Conservation (phyloP, 2,888 invertebrate species). For the Halocaridina rubra region DNA sequence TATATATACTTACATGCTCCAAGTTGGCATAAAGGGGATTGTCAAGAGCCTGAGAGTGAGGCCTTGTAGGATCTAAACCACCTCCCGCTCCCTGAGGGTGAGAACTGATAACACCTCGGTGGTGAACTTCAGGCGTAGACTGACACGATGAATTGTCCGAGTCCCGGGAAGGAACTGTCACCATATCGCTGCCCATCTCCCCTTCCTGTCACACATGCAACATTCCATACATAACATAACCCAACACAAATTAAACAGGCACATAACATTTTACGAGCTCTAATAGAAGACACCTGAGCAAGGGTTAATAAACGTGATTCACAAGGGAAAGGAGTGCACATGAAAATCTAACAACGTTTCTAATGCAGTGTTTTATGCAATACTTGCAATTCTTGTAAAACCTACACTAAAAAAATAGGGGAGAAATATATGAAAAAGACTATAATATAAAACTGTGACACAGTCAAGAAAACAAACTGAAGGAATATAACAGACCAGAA, state of each 20-base stretch:
- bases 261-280: background rate
- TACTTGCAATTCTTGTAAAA: too few species aligned
- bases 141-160: slow-evolving; percentile 55
- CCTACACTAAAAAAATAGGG: too few species aligned
- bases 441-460: too few species aligned
- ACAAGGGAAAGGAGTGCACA: background rate
- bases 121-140: slow-evolving; percentile 55
- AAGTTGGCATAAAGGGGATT: slow-evolving; percentile 63
- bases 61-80: slow-evolving; percentile 52
- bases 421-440: too few species aligned
- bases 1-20: slow-evolving; percentile 56
- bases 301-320: background rate
- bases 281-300: slow-evolving; percentile 1
- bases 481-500: too few species aligned
- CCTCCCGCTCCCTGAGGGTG: slow-evolving; percentile 59
- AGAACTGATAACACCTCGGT: slow-evolving; percentile 50
- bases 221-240: slow-evolving; percentile 47
- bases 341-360: too few species aligned
- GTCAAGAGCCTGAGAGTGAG: slow-evolving; percentile 59
- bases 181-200: slow-evolving; percentile 55
- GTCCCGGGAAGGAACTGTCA: slow-evolving; percentile 56
- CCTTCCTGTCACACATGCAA: slow-evolving; percentile 58
- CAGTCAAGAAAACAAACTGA: too few species aligned
- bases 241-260: slow-evolving; percentile 32
- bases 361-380: too few species aligned